These are phyloP conservation scores for Iselma pallidipennis DNA, from an alignment of 2,888 invertebrate species.

Conservation along the genomic window DNA sequence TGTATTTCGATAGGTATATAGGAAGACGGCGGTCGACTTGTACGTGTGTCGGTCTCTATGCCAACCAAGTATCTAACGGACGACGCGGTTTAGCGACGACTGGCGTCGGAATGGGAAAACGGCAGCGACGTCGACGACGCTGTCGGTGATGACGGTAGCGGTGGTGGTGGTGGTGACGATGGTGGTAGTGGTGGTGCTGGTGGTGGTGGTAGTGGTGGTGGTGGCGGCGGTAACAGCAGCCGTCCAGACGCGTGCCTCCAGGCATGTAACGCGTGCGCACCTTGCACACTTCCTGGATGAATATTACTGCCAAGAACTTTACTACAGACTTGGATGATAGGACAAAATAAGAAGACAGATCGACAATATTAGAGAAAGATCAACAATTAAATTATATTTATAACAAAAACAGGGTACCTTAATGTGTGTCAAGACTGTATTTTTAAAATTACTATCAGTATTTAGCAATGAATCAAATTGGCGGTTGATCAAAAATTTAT, in stretches of 20 bases:
- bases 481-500: no score
- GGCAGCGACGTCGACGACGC: conserved; percentile 34
- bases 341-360: neutral
- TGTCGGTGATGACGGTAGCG: neutral
- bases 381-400: no score
- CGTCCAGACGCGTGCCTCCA: conserved; percentile 57
- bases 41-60: conserved; percentile 28
- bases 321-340: conserved; percentile 15
- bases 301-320: conserved; percentile 22
- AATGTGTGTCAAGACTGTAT: no score
- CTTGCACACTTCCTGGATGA: conserved; percentile 57
- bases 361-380: no score
- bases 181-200: neutral
- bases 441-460: no score
- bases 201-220: conserved; percentile 26
- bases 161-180: neutral
- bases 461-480: no score
- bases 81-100: conserved; percentile 49
- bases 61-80: conserved; percentile 43
- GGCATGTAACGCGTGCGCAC: conserved; percentile 59
- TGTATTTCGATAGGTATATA: neutral
- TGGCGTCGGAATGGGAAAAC: conserved; percentile 44
- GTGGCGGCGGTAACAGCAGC: conserved; percentile 45
- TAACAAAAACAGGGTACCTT: no score
- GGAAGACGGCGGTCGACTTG: neutral